Percentiles rank a stretch among this genome's conserved stretches.
phyloP scores from a whole-genome alignment of 2,888 invertebrate species.

The Torymus aiolomorphi region DNA sequence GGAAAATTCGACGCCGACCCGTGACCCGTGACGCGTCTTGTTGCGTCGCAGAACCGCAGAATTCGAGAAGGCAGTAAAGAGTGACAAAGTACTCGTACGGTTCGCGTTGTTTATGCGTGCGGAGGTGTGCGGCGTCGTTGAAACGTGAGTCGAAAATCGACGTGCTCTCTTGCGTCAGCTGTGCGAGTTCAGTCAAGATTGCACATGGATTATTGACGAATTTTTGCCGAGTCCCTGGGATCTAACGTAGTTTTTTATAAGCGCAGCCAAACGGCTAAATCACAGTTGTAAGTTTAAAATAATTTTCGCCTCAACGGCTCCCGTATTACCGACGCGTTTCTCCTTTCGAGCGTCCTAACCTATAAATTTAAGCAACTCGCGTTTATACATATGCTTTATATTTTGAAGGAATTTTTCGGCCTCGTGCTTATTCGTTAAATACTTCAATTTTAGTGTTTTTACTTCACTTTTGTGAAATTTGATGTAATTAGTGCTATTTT shows the following conservation, averaged over 20 bases:
- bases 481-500: no score
- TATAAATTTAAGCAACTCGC: constrained; percentile 45
- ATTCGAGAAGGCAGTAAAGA: no score
- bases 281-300: constrained; percentile 41
- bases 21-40: no score
- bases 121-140: constrained; percentile 21
- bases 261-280: constrained; percentile 21
- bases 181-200: constrained; percentile 61
- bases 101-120: no score
- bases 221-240: constrained; percentile 43
- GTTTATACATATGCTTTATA: constrained; percentile 35
- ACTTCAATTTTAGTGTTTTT: no score
- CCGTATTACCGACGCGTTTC: constrained; percentile 27
- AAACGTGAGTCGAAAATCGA: constrained; percentile 13
- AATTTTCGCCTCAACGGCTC: background rate
- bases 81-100: no score
- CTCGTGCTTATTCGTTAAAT: no score
- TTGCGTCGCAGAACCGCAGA: no score
- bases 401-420: background rate
- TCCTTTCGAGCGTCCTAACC: constrained; percentile 29
- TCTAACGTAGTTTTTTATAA: constrained; percentile 42
- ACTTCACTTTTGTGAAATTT: background rate
- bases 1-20: no score
- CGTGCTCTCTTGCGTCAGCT: constrained; percentile 51
- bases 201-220: constrained; percentile 65